A percentile compares a stretch with the other conserved stretches of the same genome.
phyloP scores from a whole-genome alignment of 2,113 vertebrate genomes.

The Gadus chalcogrammus region DNA sequence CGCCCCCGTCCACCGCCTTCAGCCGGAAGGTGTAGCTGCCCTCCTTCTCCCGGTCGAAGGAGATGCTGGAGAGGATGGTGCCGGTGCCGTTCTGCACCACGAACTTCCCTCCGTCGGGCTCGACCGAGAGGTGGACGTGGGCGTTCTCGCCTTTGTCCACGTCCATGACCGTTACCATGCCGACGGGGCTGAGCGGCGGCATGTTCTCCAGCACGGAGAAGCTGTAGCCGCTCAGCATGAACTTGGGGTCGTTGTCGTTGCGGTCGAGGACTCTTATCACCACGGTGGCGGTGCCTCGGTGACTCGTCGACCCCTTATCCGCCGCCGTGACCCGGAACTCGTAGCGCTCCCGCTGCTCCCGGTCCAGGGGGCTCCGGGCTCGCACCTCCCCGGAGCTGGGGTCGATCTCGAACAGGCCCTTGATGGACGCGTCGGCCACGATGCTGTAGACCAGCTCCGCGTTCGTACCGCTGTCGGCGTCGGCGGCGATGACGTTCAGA shows the following conservation, averaged over 20 bases:
- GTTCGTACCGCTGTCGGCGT: constrained; percentile 93
- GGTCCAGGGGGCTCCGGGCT: constrained; percentile 87
- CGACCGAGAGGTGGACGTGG: constrained; percentile 87
- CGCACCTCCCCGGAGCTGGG: constrained; percentile 86
- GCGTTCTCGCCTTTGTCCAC: constrained; percentile 94
- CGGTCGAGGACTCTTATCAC: constrained; percentile 91
- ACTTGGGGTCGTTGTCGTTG: constrained; percentile 98
- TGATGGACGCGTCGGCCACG: constrained; percentile 82
- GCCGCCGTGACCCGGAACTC: constrained; percentile 91
- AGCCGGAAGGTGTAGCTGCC: constrained; percentile 96
- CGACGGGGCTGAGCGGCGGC: constrained; percentile 93
- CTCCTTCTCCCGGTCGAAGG: constrained; percentile 95
- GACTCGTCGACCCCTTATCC: constrained; percentile 91
- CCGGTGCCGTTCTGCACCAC: constrained; percentile 97
- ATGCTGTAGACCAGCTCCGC: constrained; percentile 89
- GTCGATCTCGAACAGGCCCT: constrained; percentile 90
- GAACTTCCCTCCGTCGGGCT: constrained; percentile 95
- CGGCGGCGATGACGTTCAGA: constrained; percentile 85
- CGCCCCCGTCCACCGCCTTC: constrained; percentile 89
- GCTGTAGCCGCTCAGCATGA: constrained; percentile 97
- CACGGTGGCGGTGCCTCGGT: constrained; percentile 91
- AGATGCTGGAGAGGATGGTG: constrained; percentile 96
- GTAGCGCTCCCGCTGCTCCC: constrained; percentile 90
- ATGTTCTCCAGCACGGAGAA: constrained; percentile 99
- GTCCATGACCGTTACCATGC: constrained; percentile 97